Evolutionary conservation across 2,797 vertebrate genomes (phyloP), one percentile per base, ranked within the genome.

Genomic region (Gobio occitaniae): DNA sequence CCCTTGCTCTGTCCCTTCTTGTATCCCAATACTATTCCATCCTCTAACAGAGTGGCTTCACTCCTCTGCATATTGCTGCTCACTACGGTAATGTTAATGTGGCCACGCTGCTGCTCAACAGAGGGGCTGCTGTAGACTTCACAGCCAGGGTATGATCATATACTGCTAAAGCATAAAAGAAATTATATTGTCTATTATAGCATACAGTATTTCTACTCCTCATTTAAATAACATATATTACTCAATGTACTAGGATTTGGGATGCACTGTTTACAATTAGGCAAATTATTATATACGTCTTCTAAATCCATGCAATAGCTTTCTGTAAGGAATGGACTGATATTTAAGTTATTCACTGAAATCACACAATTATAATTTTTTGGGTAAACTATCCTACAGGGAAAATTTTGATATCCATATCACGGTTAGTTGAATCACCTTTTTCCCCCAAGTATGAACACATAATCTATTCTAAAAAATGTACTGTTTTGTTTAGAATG

Each of bases 61-160:
- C 98, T 44, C 98, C 98, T 83, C 93, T 99, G 92, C 98, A 99
- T 93, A 99, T 99, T 59, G 97, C 98, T 0, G 97, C 98, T 4
- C 98, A 99, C 94, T 99, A 99, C 1, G 98, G 98, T 84, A 99
- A 99, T 0, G 98, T 99, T 87, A 99, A 99, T 6, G 98, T 99
- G 92, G 97, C 98, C 17, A 99, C 98, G 1, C 96, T 99, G 91
- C 94, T 99, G 90, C 96, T 99, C 76, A 99, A 99, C 95, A 96
- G 98, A 80, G 98, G 98, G 83, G 98, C 98, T 8, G 98, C 97
- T 0, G 98, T 99, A 36, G 97, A 99, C 94, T 99, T 99, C 93
- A 98, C 96, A 5, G 98, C 98, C 86, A 94, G 98, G 97, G 98
- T 99, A 97, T 0, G 91, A 78, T 50, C 59, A 36, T 69, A 25